Base-by-base conservation (phyloP, 2,113 vertebrate species). In the Crotophaga sulcirostris region DNA sequence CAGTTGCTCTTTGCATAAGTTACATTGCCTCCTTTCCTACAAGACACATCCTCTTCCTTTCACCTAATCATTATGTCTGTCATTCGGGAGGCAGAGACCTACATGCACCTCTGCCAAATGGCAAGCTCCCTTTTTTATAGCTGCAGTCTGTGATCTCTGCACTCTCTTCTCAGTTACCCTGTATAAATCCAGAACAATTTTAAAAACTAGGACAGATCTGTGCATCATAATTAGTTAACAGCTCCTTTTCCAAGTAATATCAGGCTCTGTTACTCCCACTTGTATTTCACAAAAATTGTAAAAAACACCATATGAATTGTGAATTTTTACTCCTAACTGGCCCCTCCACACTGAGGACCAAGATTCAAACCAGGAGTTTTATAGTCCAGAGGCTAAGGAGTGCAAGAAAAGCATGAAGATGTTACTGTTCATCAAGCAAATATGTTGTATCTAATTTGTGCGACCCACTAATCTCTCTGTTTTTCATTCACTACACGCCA, bases 1-100 rank as follows among this genome's bases (percentile, higher is more conserved):
- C 90, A 63, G 72, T 44, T 90, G 38, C 51, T 91, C 75, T 84
- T 86, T 90, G 52, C 52, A 78, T 70, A 81, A 90, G n/a, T 89
- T 80, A 63, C 21, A 60, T 44, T 52, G 38, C 51, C 40, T 72
- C 47, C 56, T 86, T 81, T 79, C 72, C 64, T 81, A 54, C 72
- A 68, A 78, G 68, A 80, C 52, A 67, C 23, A 60, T 72, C 21
- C 79, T 64, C 21, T 13, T 91, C 17, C 55, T 81, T 93, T 90
- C 55, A 64, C 28, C 36, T 89, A 75, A 87, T 84, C 49, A 40
- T 36, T 47, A 16, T 19, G n/a, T 62, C 67, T 73, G 70, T 88
- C 42, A 70, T 67, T 79, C 6, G 4, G 33, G n/a, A 94, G 26
- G 29, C 78, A 84, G 64, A 66, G 34, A 42, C 59, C 59, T 36